A percentile compares a stretch with the other conserved stretches of the same genome.
phyloP scores from a whole-genome alignment of 2,888 invertebrate genomes.

The Agrochola lota region DNA sequence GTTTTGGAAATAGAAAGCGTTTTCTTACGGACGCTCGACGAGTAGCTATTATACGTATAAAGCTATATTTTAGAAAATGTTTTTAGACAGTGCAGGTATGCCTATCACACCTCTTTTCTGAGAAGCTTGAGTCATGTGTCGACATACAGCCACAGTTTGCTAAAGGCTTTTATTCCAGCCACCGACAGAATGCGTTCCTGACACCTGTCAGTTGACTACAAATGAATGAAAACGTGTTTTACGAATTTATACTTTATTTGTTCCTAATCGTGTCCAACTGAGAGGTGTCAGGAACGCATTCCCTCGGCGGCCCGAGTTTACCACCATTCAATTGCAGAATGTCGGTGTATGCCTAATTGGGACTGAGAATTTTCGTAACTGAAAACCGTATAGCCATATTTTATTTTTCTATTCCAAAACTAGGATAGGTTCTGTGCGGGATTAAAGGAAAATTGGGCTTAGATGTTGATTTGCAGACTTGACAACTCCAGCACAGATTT shows the following conservation, averaged over 20 bases:
- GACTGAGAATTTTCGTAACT: too few relatives aligned
- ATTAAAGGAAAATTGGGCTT: neutral
- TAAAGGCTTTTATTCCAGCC: neutral
- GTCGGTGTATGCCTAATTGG: too few relatives aligned
- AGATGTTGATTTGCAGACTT: neutral
- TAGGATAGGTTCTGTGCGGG: neutral
- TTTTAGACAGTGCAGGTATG: neutral
- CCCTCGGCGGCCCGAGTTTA: too few relatives aligned
- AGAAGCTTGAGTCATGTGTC: neutral
- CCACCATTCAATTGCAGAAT: neutral
- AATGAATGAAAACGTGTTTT: too few relatives aligned
- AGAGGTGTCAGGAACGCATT: too few relatives aligned
- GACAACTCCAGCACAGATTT: neutral
- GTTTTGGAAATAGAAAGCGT: slow-evolving; percentile 37
- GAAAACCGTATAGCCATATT: neutral
- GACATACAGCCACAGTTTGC: neutral
- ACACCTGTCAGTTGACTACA: too few relatives aligned
- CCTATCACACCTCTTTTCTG: neutral
- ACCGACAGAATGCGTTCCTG: too few relatives aligned
- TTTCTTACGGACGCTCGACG: neutral
- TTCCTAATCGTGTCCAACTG: too few relatives aligned
- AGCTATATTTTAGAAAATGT: neutral
- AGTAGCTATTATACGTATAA: neutral
- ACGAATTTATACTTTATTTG: too few relatives aligned
- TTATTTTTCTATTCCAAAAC: neutral